Evolutionary conservation across 2,113 vertebrate genomes (phyloP).

Genomic region (Dendrocopos noguchii): DNA sequence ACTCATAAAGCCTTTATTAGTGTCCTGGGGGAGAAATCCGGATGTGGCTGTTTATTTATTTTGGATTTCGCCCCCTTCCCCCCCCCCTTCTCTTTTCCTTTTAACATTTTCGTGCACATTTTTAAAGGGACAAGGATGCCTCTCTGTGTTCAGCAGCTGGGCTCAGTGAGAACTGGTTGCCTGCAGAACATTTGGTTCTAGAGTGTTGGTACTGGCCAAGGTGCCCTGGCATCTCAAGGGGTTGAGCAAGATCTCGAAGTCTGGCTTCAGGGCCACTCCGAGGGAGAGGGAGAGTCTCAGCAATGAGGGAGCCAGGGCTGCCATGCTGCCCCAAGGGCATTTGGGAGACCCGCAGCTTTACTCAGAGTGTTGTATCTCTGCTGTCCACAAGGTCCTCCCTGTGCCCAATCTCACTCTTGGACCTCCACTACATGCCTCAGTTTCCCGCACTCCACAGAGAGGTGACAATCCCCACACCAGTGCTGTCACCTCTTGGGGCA

Average conservation of each 20-base stretch:
- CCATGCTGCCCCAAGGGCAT: fast-evolving
- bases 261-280: fast-evolving
- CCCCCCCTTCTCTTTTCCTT: not conserved
- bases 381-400: not conserved
- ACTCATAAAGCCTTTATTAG: slow-evolving; percentile 75
- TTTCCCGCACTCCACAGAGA: not conserved
- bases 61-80: slow-evolving; percentile 57
- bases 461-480: fast-evolving
- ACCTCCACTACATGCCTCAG: not conserved
- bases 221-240: not conserved
- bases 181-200: fast-evolving
- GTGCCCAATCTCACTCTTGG: fast-evolving
- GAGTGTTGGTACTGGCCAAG: fast-evolving
- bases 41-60: slow-evolving; percentile 76
- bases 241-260: not conserved
- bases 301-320: fast-evolving
- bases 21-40: slow-evolving; percentile 77
- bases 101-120: slow-evolving; percentile 51
- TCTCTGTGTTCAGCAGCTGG: fast-evolving
- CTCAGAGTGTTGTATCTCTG: not conserved
- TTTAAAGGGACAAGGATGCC: slow-evolving; percentile 71
- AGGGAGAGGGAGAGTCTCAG: no score
- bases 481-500: fast-evolving
- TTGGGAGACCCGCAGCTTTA: not conserved
- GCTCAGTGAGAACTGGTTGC: not conserved